Conservation (phyloP, 2,113 vertebrate species). For the Dryoscopus gambensis region DNA sequence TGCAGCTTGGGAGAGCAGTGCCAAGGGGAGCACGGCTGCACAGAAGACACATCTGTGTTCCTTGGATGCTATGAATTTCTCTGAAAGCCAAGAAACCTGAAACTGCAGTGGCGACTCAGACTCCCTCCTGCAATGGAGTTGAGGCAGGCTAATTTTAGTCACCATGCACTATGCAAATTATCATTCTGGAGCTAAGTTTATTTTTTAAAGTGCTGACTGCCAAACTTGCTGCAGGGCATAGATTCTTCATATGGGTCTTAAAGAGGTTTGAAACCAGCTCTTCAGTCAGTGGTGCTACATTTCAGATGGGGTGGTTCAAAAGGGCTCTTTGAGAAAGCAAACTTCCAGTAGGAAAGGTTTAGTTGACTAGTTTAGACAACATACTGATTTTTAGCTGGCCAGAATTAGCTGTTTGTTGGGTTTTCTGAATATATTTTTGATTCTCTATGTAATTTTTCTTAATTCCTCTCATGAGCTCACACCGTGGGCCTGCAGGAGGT, state of each 20-base stretch:
- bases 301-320: background rate
- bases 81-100: constrained; percentile 34
- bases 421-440: background rate
- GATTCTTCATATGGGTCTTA: background rate
- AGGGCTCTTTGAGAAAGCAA: background rate
- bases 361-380: background rate
- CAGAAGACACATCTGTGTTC: background rate
- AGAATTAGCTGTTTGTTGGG: background rate
- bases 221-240: constrained; percentile 6
- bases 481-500: background rate
- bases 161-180: constrained; percentile 11
- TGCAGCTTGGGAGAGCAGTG: background rate
- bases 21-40: background rate
- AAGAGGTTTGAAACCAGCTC: background rate
- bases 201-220: constrained; percentile 24
- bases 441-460: background rate
- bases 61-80: background rate
- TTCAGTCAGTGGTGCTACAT: accelerated
- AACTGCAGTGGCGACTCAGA: background rate
- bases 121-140: constrained; percentile 1
- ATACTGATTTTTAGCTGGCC: background rate
- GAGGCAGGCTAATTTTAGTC: constrained; percentile 49
- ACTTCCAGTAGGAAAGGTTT: background rate
- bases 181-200: background rate
- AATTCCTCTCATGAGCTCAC: background rate